Evolutionary conservation across 92 coral and sea anemone species (phyloP), one percentile per base, ranked within the genome.

Genomic region (Phenganax subtilis): DNA sequence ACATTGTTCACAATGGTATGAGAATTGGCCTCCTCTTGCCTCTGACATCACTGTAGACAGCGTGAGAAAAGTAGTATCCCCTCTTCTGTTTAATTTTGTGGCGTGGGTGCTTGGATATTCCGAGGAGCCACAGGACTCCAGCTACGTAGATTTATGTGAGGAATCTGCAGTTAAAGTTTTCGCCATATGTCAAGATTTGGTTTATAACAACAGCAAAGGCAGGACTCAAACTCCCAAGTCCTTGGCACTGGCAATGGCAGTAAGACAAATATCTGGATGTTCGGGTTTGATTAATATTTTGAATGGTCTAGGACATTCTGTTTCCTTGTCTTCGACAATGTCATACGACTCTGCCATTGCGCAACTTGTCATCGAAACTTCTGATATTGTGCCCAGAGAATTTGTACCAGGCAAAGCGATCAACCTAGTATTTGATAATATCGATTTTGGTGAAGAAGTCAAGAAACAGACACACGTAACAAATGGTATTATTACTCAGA

Each of bases 21-120:
- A 74, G 25, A 61, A 71, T 63, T 86, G 89, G 79, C 89, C 86
- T 56, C 89, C 86, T 81, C 76, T 81, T 74, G 79, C 88, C 52
- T 86, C 85, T 8, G 85, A 80, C 37, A 85, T 85, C 7, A 80
- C 85, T 57, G 88, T 82, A 30, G 85, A 81, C 12, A 81, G 81
- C 56, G 85, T 86, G 29, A 81, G 55, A 51, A 86, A 75, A 73
- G 54, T 86, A 76, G 85, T 86, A 27, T 82, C 83, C 64, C 89
- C 89, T 63, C 56, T 72, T 30, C 64, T 81, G 6, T 86, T 86
- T 52, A 86, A 86, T 82, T 86, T 86, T 71, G 53, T 75, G 61
- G 55, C 86, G 67, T 86, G 82, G 83, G 30, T 86, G 70, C 86
- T 81, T 59, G 86, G 89, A 52, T 81, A 51, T 55, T 82, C 86